A percentile compares a stretch with the other conserved stretches of the same genome.
Evolutionary conservation across 1,140 invertebrate species (phyloP).

Genomic region (Anagrus nilaparvatae): DNA sequence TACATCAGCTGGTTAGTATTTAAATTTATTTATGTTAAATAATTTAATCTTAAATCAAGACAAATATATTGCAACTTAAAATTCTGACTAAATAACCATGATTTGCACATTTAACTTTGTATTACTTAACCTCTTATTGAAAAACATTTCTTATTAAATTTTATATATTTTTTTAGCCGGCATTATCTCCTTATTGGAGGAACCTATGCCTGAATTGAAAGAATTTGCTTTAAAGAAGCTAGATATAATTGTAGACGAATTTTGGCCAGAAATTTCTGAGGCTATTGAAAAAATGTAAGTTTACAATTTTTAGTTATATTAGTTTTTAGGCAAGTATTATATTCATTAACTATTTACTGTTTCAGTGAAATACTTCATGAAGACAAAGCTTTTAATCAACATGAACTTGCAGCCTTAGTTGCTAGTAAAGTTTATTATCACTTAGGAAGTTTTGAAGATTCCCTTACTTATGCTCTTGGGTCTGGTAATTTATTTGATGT

Average conservation of each 20-base stretch:
- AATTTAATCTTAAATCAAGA: too few relatives aligned
- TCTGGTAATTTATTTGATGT: conserved; percentile 92
- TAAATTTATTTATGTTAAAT: not conserved
- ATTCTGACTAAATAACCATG: not conserved
- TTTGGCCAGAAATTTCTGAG: conserved; percentile 98
- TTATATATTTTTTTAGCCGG: conserved; percentile 77
- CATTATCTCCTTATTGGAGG: conserved; percentile 91
- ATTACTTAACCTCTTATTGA: conserved; percentile 1
- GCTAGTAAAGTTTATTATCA: conserved; percentile 99
- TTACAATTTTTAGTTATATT: conserved; percentile 9
- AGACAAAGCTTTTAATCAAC: conserved; percentile 77
- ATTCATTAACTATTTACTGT: conserved; percentile 9
- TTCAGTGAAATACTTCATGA: conserved; percentile 87
- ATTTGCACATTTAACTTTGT: not conserved
- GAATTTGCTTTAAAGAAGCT: conserved; percentile 86
- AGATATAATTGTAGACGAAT: conserved; percentile 90
- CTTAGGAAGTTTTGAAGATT: conserved; percentile 91
- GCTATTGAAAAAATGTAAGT: conserved; percentile 90
- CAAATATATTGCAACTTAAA: not conserved
- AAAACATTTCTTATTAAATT: too few relatives aligned
- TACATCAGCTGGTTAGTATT: not conserved
- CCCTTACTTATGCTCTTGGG: conserved; percentile 85
- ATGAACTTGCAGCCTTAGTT: conserved; percentile 88
- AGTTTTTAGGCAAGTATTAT: conserved; percentile 1
- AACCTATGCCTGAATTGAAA: conserved; percentile 85